A percentile compares a stretch with the other conserved stretches of the same genome.
Evolutionary conservation across 2,888 invertebrate species (phyloP).

Genomic region (Unio pictorum): DNA sequence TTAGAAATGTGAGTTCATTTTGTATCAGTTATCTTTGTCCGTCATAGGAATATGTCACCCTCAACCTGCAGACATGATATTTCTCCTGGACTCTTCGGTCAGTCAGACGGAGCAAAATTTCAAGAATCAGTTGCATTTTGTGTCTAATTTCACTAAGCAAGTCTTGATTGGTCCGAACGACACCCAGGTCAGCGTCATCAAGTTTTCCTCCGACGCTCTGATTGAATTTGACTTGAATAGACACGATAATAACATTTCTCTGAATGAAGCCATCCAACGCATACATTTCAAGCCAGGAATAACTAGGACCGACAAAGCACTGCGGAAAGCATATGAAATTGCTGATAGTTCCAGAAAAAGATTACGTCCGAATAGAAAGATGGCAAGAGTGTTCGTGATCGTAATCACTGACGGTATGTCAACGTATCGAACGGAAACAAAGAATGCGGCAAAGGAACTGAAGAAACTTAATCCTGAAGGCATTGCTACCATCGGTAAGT

Average conservation of each 20-base stretch:
- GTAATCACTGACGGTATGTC: conserved; percentile 20
- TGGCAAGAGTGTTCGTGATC: conserved; percentile 7
- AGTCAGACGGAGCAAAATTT: conserved; percentile 18
- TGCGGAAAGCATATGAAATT: background rate
- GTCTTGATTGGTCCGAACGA: conserved; percentile 10
- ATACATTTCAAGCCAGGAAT: conserved; percentile 12
- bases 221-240: conserved; percentile 14
- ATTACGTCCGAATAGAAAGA: conserved; percentile 7
- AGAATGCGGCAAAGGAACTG: conserved; percentile 3
- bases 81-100: conserved; percentile 19
- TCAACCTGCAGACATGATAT: conserved; percentile 18
- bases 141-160: conserved; percentile 7
- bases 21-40: no score
- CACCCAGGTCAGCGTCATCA: conserved; percentile 13
- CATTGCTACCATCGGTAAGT: conserved; percentile 12
- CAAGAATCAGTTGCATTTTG: conserved; percentile 14
- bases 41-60: conserved; percentile 15
- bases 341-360: background rate
- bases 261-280: conserved; percentile 7
- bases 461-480: conserved; percentile 2
- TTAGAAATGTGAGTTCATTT: no score
- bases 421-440: conserved; percentile 8
- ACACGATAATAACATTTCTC: conserved; percentile 1
- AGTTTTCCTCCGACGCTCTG: conserved; percentile 9
- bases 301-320: conserved; percentile 16